phyloP scores from a whole-genome alignment of 2,113 vertebrate genomes.

The Heterotis niloticus region DNA sequence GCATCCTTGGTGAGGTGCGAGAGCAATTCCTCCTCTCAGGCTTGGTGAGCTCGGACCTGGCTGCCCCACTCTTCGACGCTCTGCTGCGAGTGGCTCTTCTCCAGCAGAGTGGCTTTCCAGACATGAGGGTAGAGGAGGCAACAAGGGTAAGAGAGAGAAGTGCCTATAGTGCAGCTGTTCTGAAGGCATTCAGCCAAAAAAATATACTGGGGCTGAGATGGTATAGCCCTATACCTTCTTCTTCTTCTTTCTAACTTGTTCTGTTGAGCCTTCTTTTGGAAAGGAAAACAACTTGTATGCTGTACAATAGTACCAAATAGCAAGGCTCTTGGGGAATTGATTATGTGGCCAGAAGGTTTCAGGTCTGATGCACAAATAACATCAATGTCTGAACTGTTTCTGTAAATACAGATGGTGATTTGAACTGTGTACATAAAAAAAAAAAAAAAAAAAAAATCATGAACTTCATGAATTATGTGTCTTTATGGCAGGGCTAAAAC shows the following conservation, averaged over 20 bases:
- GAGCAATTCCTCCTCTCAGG: slow-evolving; percentile 79
- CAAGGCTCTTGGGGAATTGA: background rate
- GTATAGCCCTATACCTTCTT: no score
- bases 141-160: slow-evolving; percentile 72
- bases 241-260: no score
- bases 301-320: no score
- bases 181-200: no score
- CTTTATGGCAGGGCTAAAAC: no score
- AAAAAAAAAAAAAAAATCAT: no score
- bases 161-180: no score
- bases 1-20: slow-evolving; percentile 77
- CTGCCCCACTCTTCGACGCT: slow-evolving; percentile 84
- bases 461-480: no score
- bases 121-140: slow-evolving; percentile 66
- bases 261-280: background rate
- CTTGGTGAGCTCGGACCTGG: slow-evolving; percentile 78
- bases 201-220: no score
- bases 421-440: no score
- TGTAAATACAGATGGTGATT: background rate
- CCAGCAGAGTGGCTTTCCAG: slow-evolving; percentile 59
- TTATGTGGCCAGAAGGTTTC: background rate
- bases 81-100: slow-evolving; percentile 82
- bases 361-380: background rate
- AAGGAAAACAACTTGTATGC: background rate
- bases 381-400: background rate